Evolutionary conservation across 2,888 invertebrate genomes (phyloP), one percentile per base, ranked within the genome.

Genomic region (Sipha maydis): DNA sequence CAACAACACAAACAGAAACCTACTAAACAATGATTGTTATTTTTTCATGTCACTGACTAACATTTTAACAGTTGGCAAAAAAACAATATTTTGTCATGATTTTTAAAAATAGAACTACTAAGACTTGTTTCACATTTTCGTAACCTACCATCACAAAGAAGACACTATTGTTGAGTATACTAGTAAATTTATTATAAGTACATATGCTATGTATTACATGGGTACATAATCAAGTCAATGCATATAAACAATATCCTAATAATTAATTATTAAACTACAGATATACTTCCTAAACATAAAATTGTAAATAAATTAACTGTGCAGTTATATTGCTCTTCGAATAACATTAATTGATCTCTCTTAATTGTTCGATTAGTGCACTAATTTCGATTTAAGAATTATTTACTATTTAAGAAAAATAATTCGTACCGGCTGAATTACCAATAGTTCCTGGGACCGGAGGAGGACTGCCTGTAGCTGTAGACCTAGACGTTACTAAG

Each of bases 61-160:
- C 11, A 54, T 28, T 83, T 85, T 78, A 78, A 69, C 7, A 88
- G 88, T 88, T 88, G 88, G 88, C 88, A 88, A 54, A 82, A 80
- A 82, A 82, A 76, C 80, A 79, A 88, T 82, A 82, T 82, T 82
- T 61, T 82, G 38, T 67, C 41, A 17, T 31, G 71, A 14, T 80
- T 75, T 67, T 82, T 88, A 88, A 88, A 88, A 88, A 88, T 88
- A 88, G 88, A 88, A 78, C 14, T 25, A 48, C 77, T 54, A 75
- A 41, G 48, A 48, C 82, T 83, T 17, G 14, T 41, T 21, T 21
- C 14, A 38, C 76, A 21, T 84, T 41, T 67, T 84, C 31, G 84
- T 84, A 76, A 84, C 75, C 83, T 82, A 71, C 31, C 21, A 14
- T 71, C 25, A 83, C 21, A 71, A 38, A 83, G 19, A 48, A 31